phyloP scores from a whole-genome alignment of 2,888 invertebrate species.

The Agrochola lychnidis region DNA sequence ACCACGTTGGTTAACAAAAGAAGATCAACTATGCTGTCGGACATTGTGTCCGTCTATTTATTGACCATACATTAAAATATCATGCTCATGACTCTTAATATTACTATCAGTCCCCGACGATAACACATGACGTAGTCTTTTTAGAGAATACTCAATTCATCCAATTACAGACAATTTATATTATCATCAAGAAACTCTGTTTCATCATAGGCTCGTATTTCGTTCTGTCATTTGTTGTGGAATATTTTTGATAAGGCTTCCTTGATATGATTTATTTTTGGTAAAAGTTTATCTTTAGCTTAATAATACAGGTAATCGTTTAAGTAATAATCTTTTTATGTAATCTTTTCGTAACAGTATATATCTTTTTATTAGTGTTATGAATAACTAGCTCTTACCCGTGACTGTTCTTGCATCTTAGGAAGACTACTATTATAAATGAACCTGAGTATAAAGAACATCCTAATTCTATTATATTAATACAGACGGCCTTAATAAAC shows the following conservation, averaged over 20 bases:
- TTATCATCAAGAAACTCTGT: neutral
- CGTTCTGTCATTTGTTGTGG: neutral
- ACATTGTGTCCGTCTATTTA: slow-evolving; percentile 1
- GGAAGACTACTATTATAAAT: neutral
- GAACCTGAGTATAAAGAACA: neutral
- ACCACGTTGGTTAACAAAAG: neutral
- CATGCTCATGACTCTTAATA: slow-evolving; percentile 14
- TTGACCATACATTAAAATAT: neutral
- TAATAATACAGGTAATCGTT: neutral
- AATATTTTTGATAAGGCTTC: neutral
- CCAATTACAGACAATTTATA: neutral
- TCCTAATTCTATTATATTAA: neutral
- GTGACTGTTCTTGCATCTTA: too few species aligned
- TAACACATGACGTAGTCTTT: neutral
- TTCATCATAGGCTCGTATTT: neutral
- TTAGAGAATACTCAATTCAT: slow-evolving; percentile 15
- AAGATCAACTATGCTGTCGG: neutral
- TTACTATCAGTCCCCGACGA: neutral
- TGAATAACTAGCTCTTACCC: too few species aligned
- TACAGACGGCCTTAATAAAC: neutral
- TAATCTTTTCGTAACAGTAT: neutral
- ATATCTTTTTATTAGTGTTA: neutral
- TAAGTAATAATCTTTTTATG: neutral
- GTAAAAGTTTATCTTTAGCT: neutral
- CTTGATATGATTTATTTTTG: neutral